These are phyloP conservation scores for Odiellus spinosus DNA, from an alignment of 2,888 invertebrate genomes.

Conservation along the genomic window DNA sequence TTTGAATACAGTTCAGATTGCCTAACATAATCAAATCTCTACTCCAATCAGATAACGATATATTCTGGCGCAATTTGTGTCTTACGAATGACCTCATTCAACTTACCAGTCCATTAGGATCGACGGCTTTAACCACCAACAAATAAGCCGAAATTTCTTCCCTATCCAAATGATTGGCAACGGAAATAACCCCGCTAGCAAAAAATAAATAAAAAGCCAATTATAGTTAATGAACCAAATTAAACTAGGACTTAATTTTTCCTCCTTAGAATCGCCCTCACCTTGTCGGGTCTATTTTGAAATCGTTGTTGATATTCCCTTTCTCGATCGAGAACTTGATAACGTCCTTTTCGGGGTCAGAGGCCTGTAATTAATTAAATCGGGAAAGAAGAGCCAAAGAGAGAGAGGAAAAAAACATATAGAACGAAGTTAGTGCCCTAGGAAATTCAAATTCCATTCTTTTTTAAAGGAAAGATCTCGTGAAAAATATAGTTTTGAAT, in stretches of 20 bases:
- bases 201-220: not conserved
- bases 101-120: slow-evolving; percentile 50
- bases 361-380: slow-evolving; percentile 39
- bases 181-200: slow-evolving; percentile 71
- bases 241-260: not conserved
- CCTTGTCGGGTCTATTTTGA: slow-evolving; percentile 51
- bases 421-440: not conserved
- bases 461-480: too few species aligned
- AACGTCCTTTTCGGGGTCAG: slow-evolving; percentile 72
- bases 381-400: not conserved
- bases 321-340: slow-evolving; percentile 71
- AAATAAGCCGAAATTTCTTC: slow-evolving; percentile 78
- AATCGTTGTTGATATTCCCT: slow-evolving; percentile 75
- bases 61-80: too few species aligned
- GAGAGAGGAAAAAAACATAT: too few species aligned
- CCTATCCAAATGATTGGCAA: slow-evolving; percentile 65
- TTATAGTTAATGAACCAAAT: not conserved
- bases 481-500: too few species aligned
- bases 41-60: too few species aligned
- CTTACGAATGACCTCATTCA: too few species aligned
- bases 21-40: too few species aligned
- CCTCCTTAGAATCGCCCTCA: not conserved
- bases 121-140: slow-evolving; percentile 69
- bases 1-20: too few species aligned
- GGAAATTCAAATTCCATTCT: not conserved